These are phyloP conservation scores for Itoplectis maculator DNA, from an alignment of 2,888 invertebrate genomes.

Conservation along the genomic window DNA sequence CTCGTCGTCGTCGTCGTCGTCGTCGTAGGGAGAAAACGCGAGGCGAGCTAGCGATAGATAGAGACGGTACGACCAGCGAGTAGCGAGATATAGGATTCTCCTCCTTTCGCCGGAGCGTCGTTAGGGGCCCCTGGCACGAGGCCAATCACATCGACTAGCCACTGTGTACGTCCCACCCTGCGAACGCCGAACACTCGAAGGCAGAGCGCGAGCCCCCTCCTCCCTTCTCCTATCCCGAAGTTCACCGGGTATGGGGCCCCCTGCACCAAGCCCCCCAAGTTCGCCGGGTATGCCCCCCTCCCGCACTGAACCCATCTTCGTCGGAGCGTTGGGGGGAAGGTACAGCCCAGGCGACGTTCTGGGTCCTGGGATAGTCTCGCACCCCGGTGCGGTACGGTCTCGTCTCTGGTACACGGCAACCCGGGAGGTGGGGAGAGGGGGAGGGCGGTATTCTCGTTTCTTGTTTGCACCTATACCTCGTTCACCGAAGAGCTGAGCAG, in stretches of 20 bases:
- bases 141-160: slow-evolving; percentile 84
- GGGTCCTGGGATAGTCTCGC: slow-evolving; percentile 68
- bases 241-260: slow-evolving; percentile 33
- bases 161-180: slow-evolving; percentile 77
- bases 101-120: slow-evolving; percentile 83
- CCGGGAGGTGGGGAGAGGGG: too few relatives aligned
- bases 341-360: slow-evolving; percentile 44
- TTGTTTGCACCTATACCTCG: slow-evolving; percentile 81
- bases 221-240: too few relatives aligned
- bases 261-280: slow-evolving; percentile 32
- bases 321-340: slow-evolving; percentile 5
- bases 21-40: slow-evolving; percentile 49
- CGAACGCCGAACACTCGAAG: slow-evolving; percentile 65
- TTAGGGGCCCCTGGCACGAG: slow-evolving; percentile 82
- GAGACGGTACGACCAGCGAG: slow-evolving; percentile 60
- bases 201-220: slow-evolving; percentile 51
- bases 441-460: slow-evolving; percentile 79
- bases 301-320: slow-evolving; percentile 25
- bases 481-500: slow-evolving; percentile 59
- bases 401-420: slow-evolving; percentile 68
- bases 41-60: slow-evolving; percentile 58
- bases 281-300: slow-evolving; percentile 38
- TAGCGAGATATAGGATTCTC: slow-evolving; percentile 80
- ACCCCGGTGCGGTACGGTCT: slow-evolving; percentile 71
- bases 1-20: slow-evolving; percentile 57